phyloP scores from a whole-genome alignment of 2,797 vertebrate genomes.

The Trachops cirrhosus region DNA sequence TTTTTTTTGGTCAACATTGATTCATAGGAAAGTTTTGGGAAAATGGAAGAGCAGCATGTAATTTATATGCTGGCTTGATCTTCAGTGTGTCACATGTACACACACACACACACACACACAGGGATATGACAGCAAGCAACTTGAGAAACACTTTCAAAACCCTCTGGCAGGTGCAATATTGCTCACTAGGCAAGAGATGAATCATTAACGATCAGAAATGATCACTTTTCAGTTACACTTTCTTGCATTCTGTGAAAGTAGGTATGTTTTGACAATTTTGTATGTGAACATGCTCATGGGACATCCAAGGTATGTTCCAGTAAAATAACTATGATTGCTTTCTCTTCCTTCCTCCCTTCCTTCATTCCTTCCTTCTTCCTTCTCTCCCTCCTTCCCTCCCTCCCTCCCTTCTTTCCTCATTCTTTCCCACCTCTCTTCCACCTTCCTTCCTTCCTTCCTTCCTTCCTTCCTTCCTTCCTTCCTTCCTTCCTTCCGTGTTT shows the following conservation, averaged over 20 bases:
- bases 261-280: neutral
- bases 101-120: neutral
- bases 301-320: too few species aligned
- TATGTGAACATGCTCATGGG: rapidly evolving
- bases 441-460: neutral
- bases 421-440: too few species aligned
- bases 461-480: neutral
- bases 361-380: too few species aligned
- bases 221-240: neutral
- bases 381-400: too few species aligned
- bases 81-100: rapidly evolving
- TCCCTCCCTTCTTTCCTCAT: too few species aligned
- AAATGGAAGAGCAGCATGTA: neutral
- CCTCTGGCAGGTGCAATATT: neutral
- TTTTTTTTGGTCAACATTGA: neutral
- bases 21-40: neutral
- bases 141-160: neutral
- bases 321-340: neutral
- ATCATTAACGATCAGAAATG: neutral
- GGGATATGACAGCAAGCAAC: neutral
- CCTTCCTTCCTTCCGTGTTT: neutral
- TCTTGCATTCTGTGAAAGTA: neutral
- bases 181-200: neutral
- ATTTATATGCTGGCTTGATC: neutral
- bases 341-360: too few species aligned